These are phyloP conservation scores for honey bee (Apis mellifera) DNA, from an alignment of 1,140 invertebrate genomes.

Conservation along the genomic window Amel_HAv3.1 CM009932.2:15474001-15474500, in stretches of 20 bases:
- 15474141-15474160: slow-evolving; percentile 62
- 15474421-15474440: slow-evolving; percentile 15
- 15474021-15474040: slow-evolving; percentile 32
- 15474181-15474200: slow-evolving; percentile 46
- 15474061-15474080: slow-evolving; percentile 56
- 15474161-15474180: slow-evolving; percentile 54
- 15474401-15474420: background rate
- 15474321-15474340: slow-evolving; percentile 1
- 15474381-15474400: slow-evolving; percentile 42
- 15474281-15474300: slow-evolving; percentile 61
- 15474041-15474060: slow-evolving; percentile 25
- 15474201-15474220: slow-evolving; percentile 45
- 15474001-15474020: too few species aligned
- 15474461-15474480: slow-evolving; percentile 54
- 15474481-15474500: slow-evolving; percentile 60
- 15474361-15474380: background rate
- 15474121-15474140: slow-evolving; percentile 66
- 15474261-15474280: slow-evolving; percentile 48
- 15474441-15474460: slow-evolving; percentile 61
- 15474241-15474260: slow-evolving; percentile 26
- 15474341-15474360: background rate
- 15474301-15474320: slow-evolving; percentile 54
- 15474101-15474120: slow-evolving; percentile 63
- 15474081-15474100: slow-evolving; percentile 34
- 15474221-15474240: slow-evolving; percentile 58